Evolutionary conservation across 1,140 invertebrate species (phyloP).

Genomic region (Drosophila simulans): DNA sequence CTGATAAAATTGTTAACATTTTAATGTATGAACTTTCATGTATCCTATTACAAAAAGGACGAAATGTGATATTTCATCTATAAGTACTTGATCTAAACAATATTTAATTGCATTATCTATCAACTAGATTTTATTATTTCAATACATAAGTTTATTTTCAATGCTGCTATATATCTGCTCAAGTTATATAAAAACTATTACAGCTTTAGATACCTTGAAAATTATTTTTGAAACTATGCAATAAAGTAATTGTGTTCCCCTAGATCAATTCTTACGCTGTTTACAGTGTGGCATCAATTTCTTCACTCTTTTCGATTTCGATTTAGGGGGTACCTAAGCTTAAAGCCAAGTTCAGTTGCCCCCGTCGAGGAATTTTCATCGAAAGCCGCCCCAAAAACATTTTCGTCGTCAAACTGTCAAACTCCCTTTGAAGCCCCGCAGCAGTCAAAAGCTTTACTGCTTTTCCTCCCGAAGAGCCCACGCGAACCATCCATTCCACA

Average conservation of each 20-base stretch:
- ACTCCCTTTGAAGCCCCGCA: constrained; percentile 42
- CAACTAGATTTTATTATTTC: too few relatives aligned
- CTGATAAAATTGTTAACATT: constrained; percentile 4
- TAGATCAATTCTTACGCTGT: not conserved
- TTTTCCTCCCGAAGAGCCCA: not conserved
- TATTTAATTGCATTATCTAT: not conserved
- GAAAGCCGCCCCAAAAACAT: constrained; percentile 31
- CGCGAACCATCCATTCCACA: constrained; percentile 1
- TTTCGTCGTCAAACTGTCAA: constrained; percentile 36
- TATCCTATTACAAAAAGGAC: not conserved
- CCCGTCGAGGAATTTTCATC: constrained; percentile 8
- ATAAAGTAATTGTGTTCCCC: not conserved
- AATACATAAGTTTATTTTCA: too few relatives aligned
- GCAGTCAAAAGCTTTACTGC: constrained; percentile 42
- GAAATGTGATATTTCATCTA: not conserved
- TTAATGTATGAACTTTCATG: not conserved
- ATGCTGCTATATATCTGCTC: too few relatives aligned
- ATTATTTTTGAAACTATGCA: too few relatives aligned
- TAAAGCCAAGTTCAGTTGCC: constrained; percentile 16
- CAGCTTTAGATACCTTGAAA: too few relatives aligned
- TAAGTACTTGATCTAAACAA: not conserved
- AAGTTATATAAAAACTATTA: too few relatives aligned
- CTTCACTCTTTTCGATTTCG: constrained; percentile 16
- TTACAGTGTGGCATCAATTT: not conserved
- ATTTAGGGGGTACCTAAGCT: constrained; percentile 10